A percentile compares a stretch with the other conserved stretches of the same genome.
Conservation (phyloP, 1,140 invertebrate species). For the Drosophila orena region DNA sequence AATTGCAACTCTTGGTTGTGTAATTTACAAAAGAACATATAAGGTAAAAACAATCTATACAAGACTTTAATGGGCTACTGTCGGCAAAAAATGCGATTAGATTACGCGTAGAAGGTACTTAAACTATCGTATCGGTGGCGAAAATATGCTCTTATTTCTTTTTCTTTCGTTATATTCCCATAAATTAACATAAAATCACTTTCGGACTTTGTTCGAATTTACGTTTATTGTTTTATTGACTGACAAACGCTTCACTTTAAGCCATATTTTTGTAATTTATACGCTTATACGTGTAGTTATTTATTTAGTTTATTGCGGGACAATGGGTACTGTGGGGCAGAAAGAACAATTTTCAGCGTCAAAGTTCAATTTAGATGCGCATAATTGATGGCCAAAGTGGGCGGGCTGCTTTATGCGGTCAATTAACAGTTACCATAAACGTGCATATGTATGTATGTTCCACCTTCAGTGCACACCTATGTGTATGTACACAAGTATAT, state of each 20-base stretch:
- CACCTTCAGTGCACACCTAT: constrained; percentile 21
- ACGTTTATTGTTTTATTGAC: constrained; percentile 46
- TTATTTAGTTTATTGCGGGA: constrained; percentile 20
- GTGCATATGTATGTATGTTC: constrained; percentile 15
- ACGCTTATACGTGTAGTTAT: constrained; percentile 29
- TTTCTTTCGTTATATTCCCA: background rate
- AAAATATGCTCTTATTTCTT: background rate
- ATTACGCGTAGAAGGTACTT: constrained; percentile 6
- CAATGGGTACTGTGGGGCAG: background rate
- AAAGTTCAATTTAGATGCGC: constrained; percentile 76
- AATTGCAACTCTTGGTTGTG: too few relatives aligned
- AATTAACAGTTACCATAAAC: constrained; percentile 38
- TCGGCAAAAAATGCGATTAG: background rate
- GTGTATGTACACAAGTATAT: background rate
- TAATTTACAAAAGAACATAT: too few relatives aligned
- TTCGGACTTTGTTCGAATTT: constrained; percentile 33
- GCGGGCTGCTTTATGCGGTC: constrained; percentile 19
- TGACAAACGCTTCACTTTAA: constrained; percentile 11
- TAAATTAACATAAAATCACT: constrained; percentile 16
- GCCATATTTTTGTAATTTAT: constrained; percentile 18
- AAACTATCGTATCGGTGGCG: background rate
- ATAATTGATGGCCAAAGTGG: constrained; percentile 65
- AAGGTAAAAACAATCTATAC: background rate
- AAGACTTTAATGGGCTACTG: background rate
- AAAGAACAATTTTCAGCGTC: constrained; percentile 59